Base-by-base conservation (phyloP, 2,888 invertebrate genomes). In the Tigriopus californicus region DNA sequence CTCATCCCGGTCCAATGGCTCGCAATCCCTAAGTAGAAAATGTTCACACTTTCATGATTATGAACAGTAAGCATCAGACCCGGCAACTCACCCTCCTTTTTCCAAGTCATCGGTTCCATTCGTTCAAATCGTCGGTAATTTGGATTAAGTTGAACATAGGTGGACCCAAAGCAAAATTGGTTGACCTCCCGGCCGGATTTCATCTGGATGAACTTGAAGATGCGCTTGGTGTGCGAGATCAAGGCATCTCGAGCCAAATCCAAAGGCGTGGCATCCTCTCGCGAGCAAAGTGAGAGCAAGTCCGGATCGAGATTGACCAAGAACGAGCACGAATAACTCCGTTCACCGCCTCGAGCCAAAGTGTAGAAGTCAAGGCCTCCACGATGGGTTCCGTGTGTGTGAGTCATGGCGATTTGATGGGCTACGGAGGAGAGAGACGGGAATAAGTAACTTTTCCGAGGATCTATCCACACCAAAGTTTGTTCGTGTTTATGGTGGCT, bases 81-180 rank as follows among this genome's bases (percentile, higher is more conserved):
- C n/a, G n/a, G n/a, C n/a, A n/a, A 47, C 24, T 5, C 33, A 52
- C 57, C 52, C n/a, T 59, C 59, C 20, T 59, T 59, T 41, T 51
- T 59, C 59, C 59, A 59, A 24, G 59, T 59, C 59, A 51, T 41
- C 1, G 59, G 59, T 11, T 59, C 59, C 59, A 59, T 59, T 22
- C 49, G 59, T n/a, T 59, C 59, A 13, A 59, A 52, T 24, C 46
- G 42, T 20, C 44, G 41, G 13, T 46, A 46, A 6, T 42, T 46
- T 8, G 56, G 46, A 22, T 56, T 56, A 15, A 56, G 11, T n/a
- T 24, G 24, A 13, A 56, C 24, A 33, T 42, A 56, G n/a, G 56
- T 56, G 13, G 56, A 42, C 2, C 56, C 56, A n/a, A 56, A 56
- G 44, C 56, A 56, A 25, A 56, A 56, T 22, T 56, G 56, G 24